Conservation (phyloP, 2,113 vertebrate species). For the Prunella fulvescens region DNA sequence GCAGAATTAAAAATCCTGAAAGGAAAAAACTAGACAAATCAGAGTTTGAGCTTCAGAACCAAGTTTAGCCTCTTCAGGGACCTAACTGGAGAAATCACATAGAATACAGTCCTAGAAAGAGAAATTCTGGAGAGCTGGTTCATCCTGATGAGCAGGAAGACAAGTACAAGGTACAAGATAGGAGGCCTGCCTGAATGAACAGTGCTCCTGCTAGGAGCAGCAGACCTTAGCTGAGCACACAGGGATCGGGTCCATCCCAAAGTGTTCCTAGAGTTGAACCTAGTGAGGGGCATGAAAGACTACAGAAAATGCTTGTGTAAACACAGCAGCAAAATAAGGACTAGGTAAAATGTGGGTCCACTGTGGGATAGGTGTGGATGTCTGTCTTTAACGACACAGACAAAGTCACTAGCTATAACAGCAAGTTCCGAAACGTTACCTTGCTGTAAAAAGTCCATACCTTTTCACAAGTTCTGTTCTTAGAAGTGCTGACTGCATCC, state of each 20-base stretch:
- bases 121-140: background rate
- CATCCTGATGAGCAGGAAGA: background rate
- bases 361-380: background rate
- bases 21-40: background rate
- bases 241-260: background rate
- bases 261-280: background rate
- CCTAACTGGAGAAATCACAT: background rate
- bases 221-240: accelerated
- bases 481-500: too few species aligned
- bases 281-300: background rate
- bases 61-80: background rate
- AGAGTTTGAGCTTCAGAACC: background rate
- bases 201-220: background rate
- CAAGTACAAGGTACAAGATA: background rate
- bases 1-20: background rate
- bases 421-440: too few species aligned
- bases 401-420: too few species aligned
- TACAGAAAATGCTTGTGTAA: background rate
- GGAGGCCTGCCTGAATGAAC: background rate
- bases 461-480: too few species aligned
- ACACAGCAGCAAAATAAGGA: background rate
- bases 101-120: background rate
- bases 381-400: too few species aligned
- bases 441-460: too few species aligned
- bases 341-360: background rate